Conservation (phyloP, 2,797 vertebrate genomes). For the Clarias platycephalus region DNA sequence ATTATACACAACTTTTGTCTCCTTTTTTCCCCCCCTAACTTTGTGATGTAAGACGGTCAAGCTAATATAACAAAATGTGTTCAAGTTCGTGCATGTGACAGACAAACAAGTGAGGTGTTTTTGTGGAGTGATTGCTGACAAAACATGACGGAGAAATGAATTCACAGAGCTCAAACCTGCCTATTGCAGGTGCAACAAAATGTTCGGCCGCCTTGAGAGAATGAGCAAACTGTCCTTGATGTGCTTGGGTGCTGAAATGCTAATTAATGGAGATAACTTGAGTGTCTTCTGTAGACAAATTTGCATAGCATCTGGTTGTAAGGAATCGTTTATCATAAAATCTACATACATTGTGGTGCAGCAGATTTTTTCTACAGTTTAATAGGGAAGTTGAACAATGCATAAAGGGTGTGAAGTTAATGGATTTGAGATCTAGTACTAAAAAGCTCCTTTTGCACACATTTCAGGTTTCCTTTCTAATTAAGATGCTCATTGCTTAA, state of each 20-base stretch:
- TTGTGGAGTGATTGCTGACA: conserved; percentile 1
- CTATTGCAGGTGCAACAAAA: neutral
- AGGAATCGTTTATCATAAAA: conserved; percentile 53
- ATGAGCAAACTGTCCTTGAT: conserved; percentile 41
- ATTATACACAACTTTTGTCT: neutral
- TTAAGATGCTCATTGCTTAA: neutral
- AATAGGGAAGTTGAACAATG: conserved; percentile 12
- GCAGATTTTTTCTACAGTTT: conserved; percentile 7
- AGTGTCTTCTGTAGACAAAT: conserved; percentile 26
- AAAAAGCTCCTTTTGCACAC: neutral
- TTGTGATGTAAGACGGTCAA: neutral
- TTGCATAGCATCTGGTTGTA: conserved; percentile 43
- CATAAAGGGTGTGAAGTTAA: neutral
- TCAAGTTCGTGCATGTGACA: neutral
- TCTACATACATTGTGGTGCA: conserved; percentile 45
- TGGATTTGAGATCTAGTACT: neutral
- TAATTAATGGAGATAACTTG: conserved; percentile 44
- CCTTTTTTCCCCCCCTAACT: neutral
- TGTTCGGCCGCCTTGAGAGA: conserved; percentile 20
- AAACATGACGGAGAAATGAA: conserved; percentile 4
- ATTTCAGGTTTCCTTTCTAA: neutral
- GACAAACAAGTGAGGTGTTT: neutral
- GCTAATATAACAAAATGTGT: neutral
- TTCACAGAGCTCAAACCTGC: neutral
- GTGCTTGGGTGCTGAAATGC: conserved; percentile 35